Evolutionary conservation across 2,797 vertebrate genomes (phyloP), one percentile per base, ranked within the genome.

Genomic region (Xiphorhynchus erythropygius): DNA sequence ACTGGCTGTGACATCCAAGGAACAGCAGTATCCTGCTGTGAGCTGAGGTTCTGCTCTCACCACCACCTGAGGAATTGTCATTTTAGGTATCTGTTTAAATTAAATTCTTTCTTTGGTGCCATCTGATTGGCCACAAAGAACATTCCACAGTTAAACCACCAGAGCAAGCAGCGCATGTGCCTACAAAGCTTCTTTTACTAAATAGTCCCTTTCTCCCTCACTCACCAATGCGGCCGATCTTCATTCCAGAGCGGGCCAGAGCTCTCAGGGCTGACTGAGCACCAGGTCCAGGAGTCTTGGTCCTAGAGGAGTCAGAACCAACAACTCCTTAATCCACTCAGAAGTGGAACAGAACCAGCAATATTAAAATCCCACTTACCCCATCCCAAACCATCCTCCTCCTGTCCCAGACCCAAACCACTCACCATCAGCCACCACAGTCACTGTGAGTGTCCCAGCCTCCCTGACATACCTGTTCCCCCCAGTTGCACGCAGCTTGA

Each of bases 181-280:
- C 60, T 11, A 14, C 13, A 65, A 18, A 71, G n/a, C 12, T 39
- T 3, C 44, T 35, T 49, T 67, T 68, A 55, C 25, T 19, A 33
- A 64, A 25, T 4, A 90, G 57, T 52, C 25, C 27, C 12, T 5
- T 27, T 11, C 35, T 39, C n/a, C 41, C 30, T 7, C 16, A 70
- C 98, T 97, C 94, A 99, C 99, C 99, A 53, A 99, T 99, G 64
- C 99, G 98, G 64, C 99, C 99, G 0, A 99, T 99, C 98, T 99
- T 99, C 99, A 99, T 99, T 33, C 99, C 99, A 1, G 99, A 99
- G 21, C 99, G 99, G 93, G 99, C 99, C 92, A 99, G 97, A 85
- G 99, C 99, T 97, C 99, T 98, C 89, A 99, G 98, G 24, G 99
- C 99, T 53, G 99, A 99, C 98, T 99, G 99, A 25, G 99, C 99